Conservation (phyloP, 2,797 vertebrate genomes). For the Adrianichthys oophorus region DNA sequence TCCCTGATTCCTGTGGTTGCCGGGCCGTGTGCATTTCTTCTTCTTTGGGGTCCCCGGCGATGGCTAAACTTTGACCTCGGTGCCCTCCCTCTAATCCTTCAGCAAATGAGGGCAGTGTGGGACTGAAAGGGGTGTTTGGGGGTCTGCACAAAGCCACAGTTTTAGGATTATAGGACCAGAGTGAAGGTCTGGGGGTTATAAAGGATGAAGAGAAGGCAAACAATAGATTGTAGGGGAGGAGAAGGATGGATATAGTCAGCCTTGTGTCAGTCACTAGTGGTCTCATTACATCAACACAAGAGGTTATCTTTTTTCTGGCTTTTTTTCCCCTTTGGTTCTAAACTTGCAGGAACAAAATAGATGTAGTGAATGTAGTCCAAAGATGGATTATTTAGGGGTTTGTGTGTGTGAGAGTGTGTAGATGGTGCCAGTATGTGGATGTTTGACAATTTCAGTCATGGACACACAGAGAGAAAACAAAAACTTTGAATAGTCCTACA, state of each 20-base stretch:
- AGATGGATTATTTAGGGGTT: not conserved
- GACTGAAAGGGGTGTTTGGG: constrained; percentile 57
- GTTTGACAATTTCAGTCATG: not conserved
- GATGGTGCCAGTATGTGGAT: not conserved
- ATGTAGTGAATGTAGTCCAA: not conserved
- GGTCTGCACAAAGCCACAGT: constrained; percentile 58
- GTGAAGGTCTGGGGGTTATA: constrained; percentile 56
- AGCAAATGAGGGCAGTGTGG: constrained; percentile 74
- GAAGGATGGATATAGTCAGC: constrained; percentile 42
- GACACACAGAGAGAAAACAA: not conserved
- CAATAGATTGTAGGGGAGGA: constrained; percentile 48
- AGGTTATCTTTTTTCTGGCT: constrained; percentile 9
- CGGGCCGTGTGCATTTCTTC: constrained; percentile 49
- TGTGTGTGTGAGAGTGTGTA: not conserved
- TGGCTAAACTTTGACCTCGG: constrained; percentile 64
- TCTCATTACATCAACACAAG: constrained; percentile 24
- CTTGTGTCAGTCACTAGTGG: constrained; percentile 26
- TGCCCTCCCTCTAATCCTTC: constrained; percentile 79
- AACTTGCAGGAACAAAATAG: constrained; percentile 26
- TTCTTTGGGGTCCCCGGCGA: constrained; percentile 58
- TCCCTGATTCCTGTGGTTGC: constrained; percentile 21
- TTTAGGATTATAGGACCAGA: constrained; percentile 66
- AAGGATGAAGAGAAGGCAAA: constrained; percentile 51
- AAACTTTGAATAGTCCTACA: too few species aligned
- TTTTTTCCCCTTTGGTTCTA: constrained; percentile 26